These are phyloP conservation scores for Drosophila phalerata DNA, from an alignment of 2,888 invertebrate genomes.

Conservation along the genomic window DNA sequence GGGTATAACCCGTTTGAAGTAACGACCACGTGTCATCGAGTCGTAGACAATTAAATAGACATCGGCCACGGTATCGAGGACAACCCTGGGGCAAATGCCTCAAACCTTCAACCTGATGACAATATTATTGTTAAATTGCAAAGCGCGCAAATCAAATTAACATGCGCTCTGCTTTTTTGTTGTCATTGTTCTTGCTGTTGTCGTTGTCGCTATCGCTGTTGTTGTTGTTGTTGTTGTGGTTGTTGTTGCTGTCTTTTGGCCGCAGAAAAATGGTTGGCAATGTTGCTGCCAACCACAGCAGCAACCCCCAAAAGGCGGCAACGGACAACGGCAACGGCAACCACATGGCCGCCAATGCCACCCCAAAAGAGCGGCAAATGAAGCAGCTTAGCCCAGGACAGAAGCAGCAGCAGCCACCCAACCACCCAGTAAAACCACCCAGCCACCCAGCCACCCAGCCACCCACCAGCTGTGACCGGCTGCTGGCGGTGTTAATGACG, in stretches of 20 bases:
- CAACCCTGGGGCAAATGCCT: conserved; percentile 5
- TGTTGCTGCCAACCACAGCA: conserved; percentile 79
- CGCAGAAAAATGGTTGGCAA: conserved; percentile 80
- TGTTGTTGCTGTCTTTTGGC: conserved; percentile 59
- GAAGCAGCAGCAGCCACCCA: background rate
- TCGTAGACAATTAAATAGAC: conserved; percentile 63
- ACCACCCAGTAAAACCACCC: conserved; percentile 4
- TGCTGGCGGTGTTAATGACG: conserved; percentile 82
- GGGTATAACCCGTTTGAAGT: background rate
- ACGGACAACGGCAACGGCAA: conserved; percentile 34
- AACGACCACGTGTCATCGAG: conserved; percentile 25
- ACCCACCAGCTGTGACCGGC: conserved; percentile 80
- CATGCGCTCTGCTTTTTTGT: conserved; percentile 56
- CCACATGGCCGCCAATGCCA: conserved; percentile 55
- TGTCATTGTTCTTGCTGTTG: conserved; percentile 9
- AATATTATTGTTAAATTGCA: conserved; percentile 81
- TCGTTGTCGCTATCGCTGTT: background rate
- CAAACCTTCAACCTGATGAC: conserved; percentile 64
- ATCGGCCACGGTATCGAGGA: conserved; percentile 58
- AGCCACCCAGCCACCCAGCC: conserved; percentile 35
- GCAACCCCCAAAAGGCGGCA: conserved; percentile 62
- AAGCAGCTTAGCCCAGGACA: conserved; percentile 35
- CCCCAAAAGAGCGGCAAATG: conserved; percentile 56
- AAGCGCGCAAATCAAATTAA: conserved; percentile 81
- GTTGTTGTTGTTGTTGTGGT: conserved; percentile 2